Evolutionary conservation across 2,113 vertebrate species (phyloP).

Genomic region (Carettochelys insculpta): DNA sequence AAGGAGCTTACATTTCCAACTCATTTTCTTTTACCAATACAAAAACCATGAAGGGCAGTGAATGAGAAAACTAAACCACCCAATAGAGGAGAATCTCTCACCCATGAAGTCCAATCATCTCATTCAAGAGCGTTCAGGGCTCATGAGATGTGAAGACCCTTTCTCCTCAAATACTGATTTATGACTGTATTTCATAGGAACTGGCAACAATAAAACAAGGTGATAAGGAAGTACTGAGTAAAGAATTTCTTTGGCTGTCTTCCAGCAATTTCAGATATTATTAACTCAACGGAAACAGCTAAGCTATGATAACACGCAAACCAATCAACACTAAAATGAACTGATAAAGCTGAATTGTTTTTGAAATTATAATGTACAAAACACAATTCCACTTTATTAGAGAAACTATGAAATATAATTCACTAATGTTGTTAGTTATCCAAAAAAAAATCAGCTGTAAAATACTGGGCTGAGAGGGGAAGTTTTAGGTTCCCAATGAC

Average conservation of each 20-base stretch:
- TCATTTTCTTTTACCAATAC: neutral
- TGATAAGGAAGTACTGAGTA: neutral
- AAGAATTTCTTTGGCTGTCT: neutral
- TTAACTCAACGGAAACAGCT: neutral
- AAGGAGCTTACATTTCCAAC: neutral
- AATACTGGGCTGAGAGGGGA: neutral
- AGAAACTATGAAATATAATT: neutral
- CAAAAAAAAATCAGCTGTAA: neutral
- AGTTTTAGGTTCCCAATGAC: accelerated
- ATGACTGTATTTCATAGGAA: neutral
- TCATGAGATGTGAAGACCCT: accelerated
- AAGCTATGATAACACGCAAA: neutral
- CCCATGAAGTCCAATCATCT: neutral
- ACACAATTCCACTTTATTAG: neutral
- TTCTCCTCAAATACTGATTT: neutral
- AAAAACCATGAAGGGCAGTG: neutral
- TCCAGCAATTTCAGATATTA: constrained; percentile 8
- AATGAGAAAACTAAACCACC: neutral
- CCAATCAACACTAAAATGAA: neutral
- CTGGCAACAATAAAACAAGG: neutral
- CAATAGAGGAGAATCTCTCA: neutral
- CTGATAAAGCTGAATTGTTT: neutral
- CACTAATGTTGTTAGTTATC: neutral
- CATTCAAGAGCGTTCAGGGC: neutral
- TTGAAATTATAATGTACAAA: neutral